A percentile compares a stretch with the other conserved stretches of the same genome.
phyloP scores from a whole-genome alignment of 2,888 invertebrate species.

The Cryptus armator region DNA sequence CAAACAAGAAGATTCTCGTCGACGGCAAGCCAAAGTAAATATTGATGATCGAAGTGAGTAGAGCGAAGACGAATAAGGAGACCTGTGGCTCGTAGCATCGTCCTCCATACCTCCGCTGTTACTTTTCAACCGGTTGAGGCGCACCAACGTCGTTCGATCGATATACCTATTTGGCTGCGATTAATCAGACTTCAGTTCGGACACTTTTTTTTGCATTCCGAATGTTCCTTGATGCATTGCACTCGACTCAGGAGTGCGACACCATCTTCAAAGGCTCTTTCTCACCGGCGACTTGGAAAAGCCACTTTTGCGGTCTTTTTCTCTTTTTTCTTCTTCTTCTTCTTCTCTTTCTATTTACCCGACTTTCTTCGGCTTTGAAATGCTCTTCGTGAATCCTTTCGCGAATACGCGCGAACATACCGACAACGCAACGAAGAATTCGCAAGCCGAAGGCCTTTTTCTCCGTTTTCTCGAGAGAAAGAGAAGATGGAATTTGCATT shows the following conservation, averaged over 20 bases:
- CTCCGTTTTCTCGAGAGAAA: background rate
- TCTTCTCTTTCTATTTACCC: background rate
- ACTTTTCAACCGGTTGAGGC: background rate
- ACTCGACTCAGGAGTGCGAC: background rate
- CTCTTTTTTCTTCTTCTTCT: background rate
- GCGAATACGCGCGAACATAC: background rate
- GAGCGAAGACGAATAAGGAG: background rate
- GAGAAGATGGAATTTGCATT: background rate
- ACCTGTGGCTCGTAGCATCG: slow-evolving; percentile 34
- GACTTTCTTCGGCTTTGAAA: background rate
- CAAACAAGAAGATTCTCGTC: slow-evolving; percentile 35
- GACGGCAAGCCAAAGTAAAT: slow-evolving; percentile 56
- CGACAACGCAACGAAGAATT: background rate
- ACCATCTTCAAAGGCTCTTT: background rate
- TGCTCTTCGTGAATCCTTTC: background rate
- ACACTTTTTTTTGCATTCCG: background rate
- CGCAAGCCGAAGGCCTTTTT: too few species aligned
- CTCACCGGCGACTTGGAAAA: background rate
- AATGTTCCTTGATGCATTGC: background rate
- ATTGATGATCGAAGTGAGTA: slow-evolving; percentile 57
- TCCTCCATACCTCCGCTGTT: background rate
- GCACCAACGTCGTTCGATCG: background rate
- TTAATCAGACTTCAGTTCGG: background rate
- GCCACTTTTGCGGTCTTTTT: background rate
- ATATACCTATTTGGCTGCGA: background rate